Evolutionary conservation across 53 echinoderm and acorn worm species (phyloP).

Genomic region (Mesocentrotus franciscanus): DNA sequence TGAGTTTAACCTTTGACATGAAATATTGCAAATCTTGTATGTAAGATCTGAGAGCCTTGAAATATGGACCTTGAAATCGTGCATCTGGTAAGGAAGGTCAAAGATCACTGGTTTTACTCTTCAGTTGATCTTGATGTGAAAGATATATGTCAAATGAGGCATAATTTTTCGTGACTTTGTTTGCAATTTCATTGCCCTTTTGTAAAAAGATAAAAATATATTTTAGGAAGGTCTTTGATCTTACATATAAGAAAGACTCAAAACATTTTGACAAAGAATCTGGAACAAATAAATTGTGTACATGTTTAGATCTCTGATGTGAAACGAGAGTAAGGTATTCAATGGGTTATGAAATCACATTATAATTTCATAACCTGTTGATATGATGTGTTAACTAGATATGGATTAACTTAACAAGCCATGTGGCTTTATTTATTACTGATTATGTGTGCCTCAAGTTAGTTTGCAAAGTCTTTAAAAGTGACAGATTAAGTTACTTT

Average conservation of each 20-base stretch:
- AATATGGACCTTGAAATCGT: not conserved
- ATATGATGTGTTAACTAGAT: not conserved
- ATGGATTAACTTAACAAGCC: not conserved
- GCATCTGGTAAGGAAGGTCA: not conserved
- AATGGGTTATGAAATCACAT: not conserved
- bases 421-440: not conserved
- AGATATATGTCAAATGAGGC: not conserved
- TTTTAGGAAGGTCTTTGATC: not conserved
- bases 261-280: not conserved
- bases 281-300: not conserved
- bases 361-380: not conserved
- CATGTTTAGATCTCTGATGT: not conserved
- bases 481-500: not conserved
- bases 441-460: not conserved
- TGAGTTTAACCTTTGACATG: not conserved
- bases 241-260: not conserved
- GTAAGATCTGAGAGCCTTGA: slow-evolving; percentile 14
- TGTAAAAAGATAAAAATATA: slow-evolving; percentile 1
- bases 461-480: not conserved
- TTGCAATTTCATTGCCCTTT: not conserved
- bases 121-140: not conserved
- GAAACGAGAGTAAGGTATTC: not conserved
- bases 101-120: not conserved
- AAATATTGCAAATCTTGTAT: not conserved
- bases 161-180: not conserved